phyloP scores from a whole-genome alignment of 2,888 invertebrate species.

The Hirtodrosophila confusa region DNA sequence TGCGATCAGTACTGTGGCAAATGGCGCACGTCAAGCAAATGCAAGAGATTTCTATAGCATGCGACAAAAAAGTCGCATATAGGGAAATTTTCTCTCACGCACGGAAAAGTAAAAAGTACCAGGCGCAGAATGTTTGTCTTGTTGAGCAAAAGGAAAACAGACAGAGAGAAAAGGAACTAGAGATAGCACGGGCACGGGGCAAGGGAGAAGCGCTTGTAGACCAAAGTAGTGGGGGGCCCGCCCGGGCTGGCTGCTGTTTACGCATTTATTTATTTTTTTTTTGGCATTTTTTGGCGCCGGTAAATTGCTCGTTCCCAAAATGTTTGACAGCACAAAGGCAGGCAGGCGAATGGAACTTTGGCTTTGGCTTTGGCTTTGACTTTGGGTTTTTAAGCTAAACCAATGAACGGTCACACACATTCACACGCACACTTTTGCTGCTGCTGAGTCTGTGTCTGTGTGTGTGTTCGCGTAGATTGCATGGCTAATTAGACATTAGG shows the following conservation, averaged over 20 bases:
- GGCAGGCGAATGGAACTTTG: constrained; percentile 5
- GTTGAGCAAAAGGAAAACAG: neutral
- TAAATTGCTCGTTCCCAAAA: constrained; percentile 44
- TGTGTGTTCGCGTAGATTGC: constrained; percentile 45
- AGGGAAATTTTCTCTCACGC: constrained; percentile 43
- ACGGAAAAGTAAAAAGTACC: constrained; percentile 38
- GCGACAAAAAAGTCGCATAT: constrained; percentile 30
- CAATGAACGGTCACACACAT: constrained; percentile 11
- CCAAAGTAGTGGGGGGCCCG: constrained; percentile 10
- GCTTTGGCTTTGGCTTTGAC: constrained; percentile 12
- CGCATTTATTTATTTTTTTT: constrained; percentile 39
- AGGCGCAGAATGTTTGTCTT: constrained; percentile 32
- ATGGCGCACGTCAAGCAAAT: neutral
- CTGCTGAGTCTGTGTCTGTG: neutral
- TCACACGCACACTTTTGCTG: neutral
- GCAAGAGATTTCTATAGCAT: constrained; percentile 24
- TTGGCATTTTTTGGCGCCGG: constrained; percentile 44
- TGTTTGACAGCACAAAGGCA: constrained; percentile 18
- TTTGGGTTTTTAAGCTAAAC: constrained; percentile 7
- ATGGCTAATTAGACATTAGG: constrained; percentile 74
- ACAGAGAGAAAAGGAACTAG: too few species aligned
- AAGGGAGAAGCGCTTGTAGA: constrained; percentile 10
- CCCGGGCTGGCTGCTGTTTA: constrained; percentile 29
- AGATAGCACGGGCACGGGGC: neutral
- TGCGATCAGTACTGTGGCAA: constrained; percentile 1